phyloP scores from a whole-genome alignment of 2,113 vertebrate genomes.

The Phocoena phocoena region DNA sequence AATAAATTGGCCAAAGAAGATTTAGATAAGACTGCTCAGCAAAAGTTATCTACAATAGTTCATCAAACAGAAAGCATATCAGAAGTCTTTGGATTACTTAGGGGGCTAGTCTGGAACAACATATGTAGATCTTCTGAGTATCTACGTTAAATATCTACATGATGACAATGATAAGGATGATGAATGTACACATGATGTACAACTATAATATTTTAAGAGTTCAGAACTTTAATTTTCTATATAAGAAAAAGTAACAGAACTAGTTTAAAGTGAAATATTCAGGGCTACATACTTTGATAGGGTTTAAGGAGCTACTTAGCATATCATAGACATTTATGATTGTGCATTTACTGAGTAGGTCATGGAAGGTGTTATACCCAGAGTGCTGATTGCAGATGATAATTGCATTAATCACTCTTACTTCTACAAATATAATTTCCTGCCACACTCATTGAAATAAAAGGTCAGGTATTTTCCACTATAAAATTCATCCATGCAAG shows the following conservation, averaged over 20 bases:
- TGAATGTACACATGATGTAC: neutral
- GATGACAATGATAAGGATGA: neutral
- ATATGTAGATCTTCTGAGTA: neutral
- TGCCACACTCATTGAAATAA: constrained; percentile 42
- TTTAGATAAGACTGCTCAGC: neutral
- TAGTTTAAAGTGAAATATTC: constrained; percentile 30
- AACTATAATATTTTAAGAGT: neutral
- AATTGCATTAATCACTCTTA: constrained; percentile 71
- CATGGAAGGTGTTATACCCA: constrained; percentile 40
- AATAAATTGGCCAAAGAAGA: neutral
- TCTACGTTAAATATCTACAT: neutral
- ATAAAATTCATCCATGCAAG: constrained; percentile 49
- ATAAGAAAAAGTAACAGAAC: neutral
- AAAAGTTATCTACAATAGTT: neutral
- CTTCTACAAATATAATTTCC: constrained; percentile 58
- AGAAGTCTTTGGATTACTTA: neutral
- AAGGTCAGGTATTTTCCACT: constrained; percentile 64
- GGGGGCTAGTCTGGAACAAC: neutral
- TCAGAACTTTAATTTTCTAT: neutral
- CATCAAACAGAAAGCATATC: neutral
- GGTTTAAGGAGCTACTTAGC: constrained; percentile 39
- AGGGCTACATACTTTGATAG: neutral
- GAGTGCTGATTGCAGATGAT: constrained; percentile 53
- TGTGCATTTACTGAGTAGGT: constrained; percentile 53
- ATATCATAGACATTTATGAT: constrained; percentile 31